Base-by-base conservation (phyloP, 2,113 vertebrate genomes). In the Dasypus novemcinctus region DNA sequence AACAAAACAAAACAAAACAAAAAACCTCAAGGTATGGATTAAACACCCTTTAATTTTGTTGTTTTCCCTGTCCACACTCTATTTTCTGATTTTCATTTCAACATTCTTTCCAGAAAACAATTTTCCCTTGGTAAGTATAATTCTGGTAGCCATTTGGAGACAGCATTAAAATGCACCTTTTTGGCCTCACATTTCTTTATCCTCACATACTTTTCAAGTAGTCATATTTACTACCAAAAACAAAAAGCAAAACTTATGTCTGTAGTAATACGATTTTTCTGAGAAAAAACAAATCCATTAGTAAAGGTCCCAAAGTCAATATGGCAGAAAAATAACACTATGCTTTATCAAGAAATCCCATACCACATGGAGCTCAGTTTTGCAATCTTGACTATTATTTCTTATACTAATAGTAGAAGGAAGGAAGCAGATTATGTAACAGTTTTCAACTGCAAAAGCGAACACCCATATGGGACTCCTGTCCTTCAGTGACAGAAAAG, bases 191-290 rank as follows among this genome's bases (percentile, higher is more conserved):
- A 74, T 38, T 88, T 92, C 91, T 96, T 88, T 89, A 96, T 76
- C 79, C 63, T 96, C 87, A 94, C 36, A 63, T 54, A 61, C 59
- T 82, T 93, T 88, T 68, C 85, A 92, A 96, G 81, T 46, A 84
- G 79, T 69, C 91, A 91, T 27, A 93, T 0, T 0, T 49, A 76
- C 36, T 68, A 90, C 52, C 15, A 54, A 54, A 86, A 36, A 52
- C 78, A 92, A 95, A 94, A 64, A 76, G 63, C 68, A 91, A 49
- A 96, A 52, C 87, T 69, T 64, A 69, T 49, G 64, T 87, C 95
- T 85, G 52, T 86, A 93, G 78, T 94, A 90, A 92, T 41, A 66
- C 93, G 95, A 78, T 57, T 90, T 94, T 96, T 91, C 87, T 96
- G 68, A 93, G 81, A 72, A 94, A 96, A 92, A 66, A 86, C 31